These are phyloP conservation scores for Pteruthius melanotis DNA, from an alignment of 2,113 vertebrate genomes.

Conservation along the genomic window DNA sequence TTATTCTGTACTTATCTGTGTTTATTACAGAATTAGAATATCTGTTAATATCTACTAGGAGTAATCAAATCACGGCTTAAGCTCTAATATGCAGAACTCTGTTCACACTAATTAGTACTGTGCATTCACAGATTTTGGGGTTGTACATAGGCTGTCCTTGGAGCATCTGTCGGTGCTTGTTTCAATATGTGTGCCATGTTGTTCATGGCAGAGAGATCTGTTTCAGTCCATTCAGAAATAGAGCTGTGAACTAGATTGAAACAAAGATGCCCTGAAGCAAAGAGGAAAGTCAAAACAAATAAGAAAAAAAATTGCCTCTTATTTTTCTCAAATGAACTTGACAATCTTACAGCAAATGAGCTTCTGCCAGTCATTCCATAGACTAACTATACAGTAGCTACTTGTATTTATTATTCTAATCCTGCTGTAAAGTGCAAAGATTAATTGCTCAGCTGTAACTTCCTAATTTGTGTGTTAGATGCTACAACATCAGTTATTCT, in stretches of 20 bases:
- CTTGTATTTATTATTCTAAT: not conserved
- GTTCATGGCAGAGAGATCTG: not conserved
- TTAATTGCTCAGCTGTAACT: not conserved
- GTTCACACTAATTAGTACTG: not conserved
- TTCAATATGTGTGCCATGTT: not conserved
- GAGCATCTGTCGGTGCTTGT: constrained; percentile 26
- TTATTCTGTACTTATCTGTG: not conserved
- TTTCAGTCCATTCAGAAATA: not conserved
- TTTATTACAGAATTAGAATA: not conserved
- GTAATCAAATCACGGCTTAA: not conserved
- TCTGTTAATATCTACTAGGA: not conserved
- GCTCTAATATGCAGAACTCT: not conserved
- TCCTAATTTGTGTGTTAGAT: not conserved
- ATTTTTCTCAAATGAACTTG: not conserved
- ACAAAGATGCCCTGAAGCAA: constrained; percentile 10
- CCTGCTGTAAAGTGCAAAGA: not conserved
- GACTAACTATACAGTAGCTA: not conserved
- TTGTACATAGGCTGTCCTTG: not conserved
- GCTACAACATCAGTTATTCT: not conserved
- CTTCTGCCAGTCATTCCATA: not conserved
- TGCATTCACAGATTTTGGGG: not conserved
- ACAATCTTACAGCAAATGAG: not conserved
- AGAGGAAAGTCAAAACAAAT: not conserved
- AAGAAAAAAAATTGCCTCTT: not conserved
- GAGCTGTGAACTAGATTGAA: not conserved